phyloP scores from a whole-genome alignment of 2,797 vertebrate species.

The Lutjanus campechanus region DNA sequence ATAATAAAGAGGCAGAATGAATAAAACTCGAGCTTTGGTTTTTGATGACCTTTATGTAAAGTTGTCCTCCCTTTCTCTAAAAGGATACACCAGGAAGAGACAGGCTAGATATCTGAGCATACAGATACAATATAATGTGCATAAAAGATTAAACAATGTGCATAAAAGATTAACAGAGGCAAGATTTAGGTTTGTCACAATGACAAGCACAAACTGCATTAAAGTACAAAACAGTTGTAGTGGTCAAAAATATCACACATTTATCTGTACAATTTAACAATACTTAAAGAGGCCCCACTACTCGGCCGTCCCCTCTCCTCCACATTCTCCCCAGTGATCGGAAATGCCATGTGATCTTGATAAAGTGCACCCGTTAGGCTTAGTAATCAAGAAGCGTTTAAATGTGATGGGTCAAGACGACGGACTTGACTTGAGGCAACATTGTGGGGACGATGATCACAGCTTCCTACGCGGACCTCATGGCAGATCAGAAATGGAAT shows the following conservation, averaged over 20 bases:
- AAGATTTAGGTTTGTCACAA: conserved; percentile 89
- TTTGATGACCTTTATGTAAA: conserved; percentile 89
- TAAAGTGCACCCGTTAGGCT: conserved; percentile 87
- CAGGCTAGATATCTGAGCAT: conserved; percentile 90
- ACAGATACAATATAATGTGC: conserved; percentile 90
- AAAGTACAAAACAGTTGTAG: conserved; percentile 92
- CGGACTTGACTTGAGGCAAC: conserved; percentile 75
- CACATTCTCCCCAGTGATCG: conserved; percentile 76
- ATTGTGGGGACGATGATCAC: conserved; percentile 45
- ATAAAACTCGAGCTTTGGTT: conserved; percentile 29
- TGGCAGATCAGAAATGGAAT: conserved; percentile 79
- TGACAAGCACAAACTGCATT: conserved; percentile 90
- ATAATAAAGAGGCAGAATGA: conserved; percentile 17
- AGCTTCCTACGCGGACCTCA: conserved; percentile 35
- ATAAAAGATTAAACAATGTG: conserved; percentile 89
- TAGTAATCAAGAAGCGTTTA: conserved; percentile 76
- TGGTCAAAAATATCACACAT: conserved; percentile 94
- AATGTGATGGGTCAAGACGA: conserved; percentile 69
- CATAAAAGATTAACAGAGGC: conserved; percentile 89
- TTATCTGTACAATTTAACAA: conserved; percentile 92
- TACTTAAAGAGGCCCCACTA: conserved; percentile 80
- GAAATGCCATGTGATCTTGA: conserved; percentile 79
- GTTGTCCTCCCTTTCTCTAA: conserved; percentile 86
- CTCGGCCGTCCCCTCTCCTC: conserved; percentile 51
- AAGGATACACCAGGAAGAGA: conserved; percentile 88